Conservation (phyloP, 2,888 invertebrate species). For the Torymus aiolomorphi region DNA sequence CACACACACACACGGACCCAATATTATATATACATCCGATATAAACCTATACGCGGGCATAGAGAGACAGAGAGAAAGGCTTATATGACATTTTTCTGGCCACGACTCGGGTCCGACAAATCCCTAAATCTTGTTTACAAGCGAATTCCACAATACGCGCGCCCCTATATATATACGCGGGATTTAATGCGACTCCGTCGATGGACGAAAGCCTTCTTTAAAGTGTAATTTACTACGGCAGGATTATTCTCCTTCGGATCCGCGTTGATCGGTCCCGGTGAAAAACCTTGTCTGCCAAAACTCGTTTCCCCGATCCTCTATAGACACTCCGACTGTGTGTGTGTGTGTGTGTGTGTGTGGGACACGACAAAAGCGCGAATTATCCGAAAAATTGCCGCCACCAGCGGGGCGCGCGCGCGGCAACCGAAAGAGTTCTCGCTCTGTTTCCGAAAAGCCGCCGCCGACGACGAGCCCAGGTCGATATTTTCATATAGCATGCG, state of each 20-base stretch:
- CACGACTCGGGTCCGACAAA: conserved; percentile 62
- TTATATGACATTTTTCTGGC: conserved; percentile 67
- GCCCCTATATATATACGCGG: conserved; percentile 57
- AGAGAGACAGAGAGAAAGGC: conserved; percentile 56
- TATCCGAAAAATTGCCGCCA: conserved; percentile 55
- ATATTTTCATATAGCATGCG: background rate
- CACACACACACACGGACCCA: too few species aligned
- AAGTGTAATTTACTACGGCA: conserved; percentile 70
- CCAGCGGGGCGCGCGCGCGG: background rate
- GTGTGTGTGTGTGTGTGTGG: too few species aligned
- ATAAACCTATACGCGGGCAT: background rate
- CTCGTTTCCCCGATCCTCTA: conserved; percentile 56
- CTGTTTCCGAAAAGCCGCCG: background rate
- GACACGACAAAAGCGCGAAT: conserved; percentile 61
- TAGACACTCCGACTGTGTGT: conserved; percentile 23
- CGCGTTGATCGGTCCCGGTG: conserved; percentile 59
- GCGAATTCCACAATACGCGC: conserved; percentile 69
- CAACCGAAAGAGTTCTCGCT: background rate
- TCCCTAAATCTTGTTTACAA: conserved; percentile 74
- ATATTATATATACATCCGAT: too few species aligned
- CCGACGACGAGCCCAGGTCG: background rate
- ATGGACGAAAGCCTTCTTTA: conserved; percentile 62
- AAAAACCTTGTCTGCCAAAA: conserved; percentile 48
- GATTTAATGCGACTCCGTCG: conserved; percentile 66
- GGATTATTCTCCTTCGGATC: conserved; percentile 65